Conservation (phyloP, 2,113 vertebrate species). For the Arizona elegans region DNA sequence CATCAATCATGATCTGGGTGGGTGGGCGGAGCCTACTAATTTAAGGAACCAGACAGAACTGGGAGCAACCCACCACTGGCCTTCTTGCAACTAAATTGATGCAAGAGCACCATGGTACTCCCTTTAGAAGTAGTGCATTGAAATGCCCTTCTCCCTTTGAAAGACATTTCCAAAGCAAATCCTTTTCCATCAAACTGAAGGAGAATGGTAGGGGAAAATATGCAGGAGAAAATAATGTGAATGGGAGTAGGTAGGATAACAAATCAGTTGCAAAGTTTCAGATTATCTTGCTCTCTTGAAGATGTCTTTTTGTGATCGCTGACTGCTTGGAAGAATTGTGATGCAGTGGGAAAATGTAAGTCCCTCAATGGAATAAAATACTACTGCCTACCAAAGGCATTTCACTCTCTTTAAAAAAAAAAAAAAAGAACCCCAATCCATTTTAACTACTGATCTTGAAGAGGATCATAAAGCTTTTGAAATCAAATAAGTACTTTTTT, state of each 20-base stretch:
- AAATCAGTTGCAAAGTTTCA: not conserved
- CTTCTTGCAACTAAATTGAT: not conserved
- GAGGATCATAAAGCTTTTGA: constrained; percentile 21
- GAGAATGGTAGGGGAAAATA: not conserved
- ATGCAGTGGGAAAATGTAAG: accelerated
- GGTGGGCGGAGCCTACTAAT: too few relatives aligned
- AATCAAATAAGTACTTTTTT: constrained; percentile 1
- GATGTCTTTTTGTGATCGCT: not conserved
- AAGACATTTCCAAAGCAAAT: not conserved
- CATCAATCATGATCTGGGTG: too few relatives aligned
- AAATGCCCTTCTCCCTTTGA: not conserved
- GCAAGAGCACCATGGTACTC: not conserved
- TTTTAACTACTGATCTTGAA: constrained; percentile 4
- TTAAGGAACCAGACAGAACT: too few relatives aligned
- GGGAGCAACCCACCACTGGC: not conserved
- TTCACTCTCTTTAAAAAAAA: constrained; percentile 17
- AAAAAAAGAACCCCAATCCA: constrained; percentile 2
- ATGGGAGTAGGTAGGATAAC: not conserved
- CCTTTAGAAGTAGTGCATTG: not conserved
- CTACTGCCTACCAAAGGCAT: not conserved
- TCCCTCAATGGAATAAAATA: not conserved
- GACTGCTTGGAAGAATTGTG: not conserved
- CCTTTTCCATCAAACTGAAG: not conserved
- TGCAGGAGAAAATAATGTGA: not conserved
- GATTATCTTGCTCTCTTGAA: not conserved